Conservation (phyloP, 2,888 invertebrate genomes). For the Cepaea hortensis region DNA sequence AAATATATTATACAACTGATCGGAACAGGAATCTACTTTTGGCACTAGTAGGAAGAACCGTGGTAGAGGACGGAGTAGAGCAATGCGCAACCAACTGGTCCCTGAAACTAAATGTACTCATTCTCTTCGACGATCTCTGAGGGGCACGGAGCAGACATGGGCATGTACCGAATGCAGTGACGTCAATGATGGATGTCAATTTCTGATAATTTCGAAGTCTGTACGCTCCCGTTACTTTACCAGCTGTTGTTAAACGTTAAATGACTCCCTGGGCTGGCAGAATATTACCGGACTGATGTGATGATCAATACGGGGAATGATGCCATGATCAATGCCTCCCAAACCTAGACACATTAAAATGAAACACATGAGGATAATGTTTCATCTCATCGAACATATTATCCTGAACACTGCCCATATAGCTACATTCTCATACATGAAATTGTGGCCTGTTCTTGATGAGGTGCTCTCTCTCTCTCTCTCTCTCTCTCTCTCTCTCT, state of each 20-base stretch:
- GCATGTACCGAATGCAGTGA: no score
- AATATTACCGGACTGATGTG: neutral
- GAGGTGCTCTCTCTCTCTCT: neutral
- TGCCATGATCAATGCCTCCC: neutral
- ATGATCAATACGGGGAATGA: neutral
- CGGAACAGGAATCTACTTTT: no score
- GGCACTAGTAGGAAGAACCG: no score
- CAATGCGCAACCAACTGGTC: no score
- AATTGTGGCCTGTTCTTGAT: neutral
- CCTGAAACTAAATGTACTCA: no score
- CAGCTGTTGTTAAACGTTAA: neutral
- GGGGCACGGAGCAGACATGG: no score
- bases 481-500: neutral
- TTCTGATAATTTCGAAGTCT: no score
- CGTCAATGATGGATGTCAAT: no score
- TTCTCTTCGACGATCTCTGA: no score
- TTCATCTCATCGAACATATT: neutral
- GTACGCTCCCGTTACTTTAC: neutral
- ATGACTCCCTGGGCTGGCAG: neutral
- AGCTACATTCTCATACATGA: neutral
- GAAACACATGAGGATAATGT: conserved; percentile 18
- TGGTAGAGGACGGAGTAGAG: no score
- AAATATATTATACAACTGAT: no score
- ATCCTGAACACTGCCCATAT: neutral
- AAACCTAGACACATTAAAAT: conserved; percentile 13